Base-by-base conservation (phyloP, 2,888 invertebrate genomes). In the Drosophila niveifrons region DNA sequence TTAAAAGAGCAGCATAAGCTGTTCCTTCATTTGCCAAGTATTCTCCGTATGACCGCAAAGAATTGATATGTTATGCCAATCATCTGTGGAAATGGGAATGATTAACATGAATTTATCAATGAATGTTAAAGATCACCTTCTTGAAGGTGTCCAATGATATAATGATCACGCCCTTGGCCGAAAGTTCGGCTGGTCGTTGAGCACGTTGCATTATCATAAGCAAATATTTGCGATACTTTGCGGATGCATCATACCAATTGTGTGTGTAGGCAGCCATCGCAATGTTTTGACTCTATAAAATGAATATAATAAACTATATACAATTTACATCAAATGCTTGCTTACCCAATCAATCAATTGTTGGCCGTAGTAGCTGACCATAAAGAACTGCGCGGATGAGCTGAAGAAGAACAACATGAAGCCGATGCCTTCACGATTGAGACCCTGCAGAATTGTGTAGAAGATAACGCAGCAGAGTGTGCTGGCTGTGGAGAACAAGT, bases 161-260 rank as follows among this genome's bases (percentile, higher is more conserved):
- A 3, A 80, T 47, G 3, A 78, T 46, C 1, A 82, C 41, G 1
- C 72, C 80, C 1, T 17, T 65, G 28, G 78, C 82, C 1, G 80
- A 80, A 1, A 80, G 56, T 3, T 68, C 48, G 7, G 65, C 58
- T 9, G 72, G 61, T 13, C 44, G 59, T 52, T 80, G 75, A 23
- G 78, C 72, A 4, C 75, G 63, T 9, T 36, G 18, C 57, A 84
- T 67, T 2, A 84, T 47, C 23, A 84, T n/a, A 0, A 70, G 36
- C 17, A 81, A 4, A 11, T 56, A 28, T 23, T 75, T 84, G 7
- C 46, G 61, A 15, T 79, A 82, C 10, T 15, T 52, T 8, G 55
- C 11, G 0, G 77, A 55, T 13, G 77, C 77, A 9, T 81, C 64
- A 57, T 77, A 81, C 84, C 79, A 84, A 11, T 64, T 74, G 0